Conservation (phyloP, 2,113 vertebrate species). For the Cyanistes caeruleus region DNA sequence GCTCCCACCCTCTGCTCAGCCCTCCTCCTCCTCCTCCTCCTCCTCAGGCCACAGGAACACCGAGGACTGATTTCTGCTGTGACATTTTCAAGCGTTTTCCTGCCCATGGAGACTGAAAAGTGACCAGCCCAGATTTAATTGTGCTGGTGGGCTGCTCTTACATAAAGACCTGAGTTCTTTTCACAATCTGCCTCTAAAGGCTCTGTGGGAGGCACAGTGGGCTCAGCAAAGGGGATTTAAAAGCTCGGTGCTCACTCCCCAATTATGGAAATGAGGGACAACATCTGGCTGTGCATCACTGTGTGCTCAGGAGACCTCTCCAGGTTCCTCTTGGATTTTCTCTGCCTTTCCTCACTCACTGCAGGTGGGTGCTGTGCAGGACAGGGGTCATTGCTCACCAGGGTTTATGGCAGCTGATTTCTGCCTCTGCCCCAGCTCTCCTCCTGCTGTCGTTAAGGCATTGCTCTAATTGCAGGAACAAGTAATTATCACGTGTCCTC, state of each 20-base stretch:
- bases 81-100: not conserved
- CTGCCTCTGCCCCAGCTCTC: not conserved
- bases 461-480: not conserved
- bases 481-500: accelerated
- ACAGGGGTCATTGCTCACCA: accelerated
- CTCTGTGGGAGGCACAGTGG: not conserved
- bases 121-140: not conserved
- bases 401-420: not conserved
- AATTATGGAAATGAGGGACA: not conserved
- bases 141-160: not conserved
- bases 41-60: not conserved
- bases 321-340: accelerated
- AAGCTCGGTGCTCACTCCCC: not conserved
- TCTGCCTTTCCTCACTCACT: accelerated
- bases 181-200: not conserved
- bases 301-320: not conserved
- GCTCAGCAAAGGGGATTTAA: not conserved
- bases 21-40: not conserved
- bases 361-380: not conserved
- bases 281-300: not conserved
- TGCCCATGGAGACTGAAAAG: not conserved
- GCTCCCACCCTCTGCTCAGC: not conserved
- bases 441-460: not conserved
- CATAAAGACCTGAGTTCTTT: not conserved
- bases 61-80: accelerated